phyloP scores from a whole-genome alignment of 2,113 vertebrate genomes.

The Diadophis punctatus region DNA sequence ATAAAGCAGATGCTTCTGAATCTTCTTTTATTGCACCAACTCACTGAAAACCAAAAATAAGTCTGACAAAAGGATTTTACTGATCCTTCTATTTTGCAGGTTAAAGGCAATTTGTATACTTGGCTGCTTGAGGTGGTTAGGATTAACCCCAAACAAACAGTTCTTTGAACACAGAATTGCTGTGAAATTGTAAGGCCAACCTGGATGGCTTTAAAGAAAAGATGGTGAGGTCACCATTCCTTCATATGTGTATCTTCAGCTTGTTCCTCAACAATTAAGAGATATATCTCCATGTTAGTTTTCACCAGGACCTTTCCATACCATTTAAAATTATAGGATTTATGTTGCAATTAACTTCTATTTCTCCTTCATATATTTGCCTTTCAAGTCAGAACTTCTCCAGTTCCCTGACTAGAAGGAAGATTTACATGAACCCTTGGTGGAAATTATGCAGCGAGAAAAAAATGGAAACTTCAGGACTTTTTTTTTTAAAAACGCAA shows the following conservation, averaged over 20 bases:
- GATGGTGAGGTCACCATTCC: not conserved
- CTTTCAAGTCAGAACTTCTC: not conserved
- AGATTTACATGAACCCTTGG: not conserved
- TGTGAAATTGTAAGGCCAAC: not conserved
- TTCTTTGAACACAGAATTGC: not conserved
- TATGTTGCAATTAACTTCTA: not conserved
- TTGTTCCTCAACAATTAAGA: constrained; percentile 1
- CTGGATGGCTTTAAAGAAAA: constrained; percentile 20
- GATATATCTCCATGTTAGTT: not conserved
- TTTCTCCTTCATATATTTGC: not conserved
- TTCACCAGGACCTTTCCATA: not conserved
- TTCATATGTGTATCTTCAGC: not conserved
- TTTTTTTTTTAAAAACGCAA: not conserved
- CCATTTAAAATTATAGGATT: not conserved
- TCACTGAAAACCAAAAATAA: not conserved
- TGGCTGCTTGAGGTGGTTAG: not conserved
- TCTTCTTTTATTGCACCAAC: not conserved
- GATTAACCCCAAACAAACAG: not conserved
- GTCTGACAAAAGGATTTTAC: not conserved
- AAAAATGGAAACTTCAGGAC: not conserved
- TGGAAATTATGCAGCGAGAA: not conserved
- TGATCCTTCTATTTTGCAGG: rapidly evolving
- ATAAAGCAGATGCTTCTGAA: not conserved
- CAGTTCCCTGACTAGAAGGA: not conserved
- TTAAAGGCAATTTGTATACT: not conserved